Evolutionary conservation across 2,113 vertebrate genomes (phyloP).

Genomic region (Pogona vitticeps): DNA sequence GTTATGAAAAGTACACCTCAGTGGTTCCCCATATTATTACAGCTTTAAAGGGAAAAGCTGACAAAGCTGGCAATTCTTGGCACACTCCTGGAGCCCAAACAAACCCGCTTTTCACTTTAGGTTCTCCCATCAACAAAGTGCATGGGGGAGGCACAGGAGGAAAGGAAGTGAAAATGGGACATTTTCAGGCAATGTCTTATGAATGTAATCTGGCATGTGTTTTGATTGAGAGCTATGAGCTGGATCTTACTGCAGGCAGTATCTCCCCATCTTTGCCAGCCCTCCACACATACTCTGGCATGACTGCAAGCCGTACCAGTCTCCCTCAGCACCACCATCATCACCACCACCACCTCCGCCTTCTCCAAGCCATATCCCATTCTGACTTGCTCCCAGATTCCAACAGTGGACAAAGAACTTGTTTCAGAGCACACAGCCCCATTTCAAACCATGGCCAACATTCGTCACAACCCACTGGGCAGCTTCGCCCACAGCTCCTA

Average conservation of each 20-base stretch:
- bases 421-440: conserved; percentile 63
- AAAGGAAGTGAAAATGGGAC: not conserved
- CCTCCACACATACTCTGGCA: conserved; percentile 17
- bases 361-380: conserved; percentile 53
- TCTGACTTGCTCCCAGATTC: conserved; percentile 59
- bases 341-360: conserved; percentile 56
- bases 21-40: not conserved
- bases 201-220: conserved; percentile 20
- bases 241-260: conserved; percentile 39
- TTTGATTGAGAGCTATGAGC: not conserved
- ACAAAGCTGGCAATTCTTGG: not conserved
- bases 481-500: not conserved
- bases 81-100: rapidly evolving
- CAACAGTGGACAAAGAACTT: conserved; percentile 77
- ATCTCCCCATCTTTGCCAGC: not conserved
- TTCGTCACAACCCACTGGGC: not conserved
- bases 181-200: not conserved
- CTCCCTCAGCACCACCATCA: conserved; percentile 60
- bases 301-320: conserved; percentile 61
- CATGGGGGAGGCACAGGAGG: not conserved
- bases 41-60: not conserved
- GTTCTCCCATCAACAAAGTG: no score
- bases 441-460: conserved; percentile 44
- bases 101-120: no score
- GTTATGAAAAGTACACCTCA: not conserved